phyloP scores from a whole-genome alignment of 2,113 vertebrate genomes.

The Erythrocercus mccallii region DNA sequence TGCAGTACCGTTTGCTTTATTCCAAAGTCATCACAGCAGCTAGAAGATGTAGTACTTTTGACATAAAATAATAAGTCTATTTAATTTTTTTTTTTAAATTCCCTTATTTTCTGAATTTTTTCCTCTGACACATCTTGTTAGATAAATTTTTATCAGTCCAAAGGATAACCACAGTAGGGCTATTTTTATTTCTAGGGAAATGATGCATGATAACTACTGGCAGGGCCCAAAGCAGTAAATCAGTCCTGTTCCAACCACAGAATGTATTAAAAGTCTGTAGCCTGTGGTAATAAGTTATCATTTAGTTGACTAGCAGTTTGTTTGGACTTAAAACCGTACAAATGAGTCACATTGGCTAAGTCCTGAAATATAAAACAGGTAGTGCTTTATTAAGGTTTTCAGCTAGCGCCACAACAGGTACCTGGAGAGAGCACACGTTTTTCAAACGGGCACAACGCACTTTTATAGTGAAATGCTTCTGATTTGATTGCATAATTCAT shows the following conservation, averaged over 20 bases:
- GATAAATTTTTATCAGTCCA: slow-evolving; percentile 65
- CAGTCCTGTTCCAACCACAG: slow-evolving; percentile 16
- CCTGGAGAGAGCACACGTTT: background rate
- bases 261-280: slow-evolving; percentile 52
- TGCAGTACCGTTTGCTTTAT: slow-evolving; percentile 31
- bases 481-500: slow-evolving; percentile 43
- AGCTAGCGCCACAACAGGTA: background rate
- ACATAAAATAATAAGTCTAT: slow-evolving; percentile 39
- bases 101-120: slow-evolving; percentile 59
- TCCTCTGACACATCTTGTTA: slow-evolving; percentile 44
- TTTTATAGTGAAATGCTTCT: slow-evolving; percentile 13
- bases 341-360: slow-evolving; percentile 49
- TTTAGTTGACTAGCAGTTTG: slow-evolving; percentile 58
- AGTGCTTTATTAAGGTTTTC: slow-evolving; percentile 51
- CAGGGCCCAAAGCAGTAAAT: slow-evolving; percentile 35
- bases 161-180: slow-evolving; percentile 61
- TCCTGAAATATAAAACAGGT: slow-evolving; percentile 43
- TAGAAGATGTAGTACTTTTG: slow-evolving; percentile 40
- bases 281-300: slow-evolving; percentile 55
- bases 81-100: slow-evolving; percentile 65
- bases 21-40: slow-evolving; percentile 29
- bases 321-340: slow-evolving; percentile 42
- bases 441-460: background rate
- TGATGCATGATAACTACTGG: slow-evolving; percentile 44
- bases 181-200: slow-evolving; percentile 68